Conservation (phyloP, 2,113 vertebrate genomes). For the Capreolus pygargus region DNA sequence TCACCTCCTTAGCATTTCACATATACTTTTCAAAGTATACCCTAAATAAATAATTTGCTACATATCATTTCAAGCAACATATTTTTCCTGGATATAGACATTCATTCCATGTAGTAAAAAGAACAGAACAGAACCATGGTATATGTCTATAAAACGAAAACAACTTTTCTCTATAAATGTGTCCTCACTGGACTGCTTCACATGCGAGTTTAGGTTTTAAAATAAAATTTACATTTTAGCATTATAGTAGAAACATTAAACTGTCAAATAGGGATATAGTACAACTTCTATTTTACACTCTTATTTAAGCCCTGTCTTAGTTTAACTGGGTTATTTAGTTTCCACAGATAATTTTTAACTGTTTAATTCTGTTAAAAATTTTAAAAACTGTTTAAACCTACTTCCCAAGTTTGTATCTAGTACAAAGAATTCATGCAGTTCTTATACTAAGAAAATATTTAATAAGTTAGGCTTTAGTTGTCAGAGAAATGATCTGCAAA, state of each 20-base stretch:
- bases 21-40: slow-evolving; percentile 4
- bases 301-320: background rate
- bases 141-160: slow-evolving; percentile 15
- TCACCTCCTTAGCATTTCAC: slow-evolving; percentile 18
- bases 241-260: slow-evolving; percentile 33
- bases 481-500: background rate
- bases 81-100: background rate
- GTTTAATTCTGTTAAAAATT: background rate
- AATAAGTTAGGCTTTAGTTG: background rate
- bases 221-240: slow-evolving; percentile 21
- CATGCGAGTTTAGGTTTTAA: background rate
- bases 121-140: background rate
- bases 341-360: background rate
- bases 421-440: background rate
- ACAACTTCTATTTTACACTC: background rate
- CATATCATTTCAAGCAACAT: background rate
- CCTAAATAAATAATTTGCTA: slow-evolving; percentile 53
- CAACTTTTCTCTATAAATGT: background rate
- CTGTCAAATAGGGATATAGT: background rate
- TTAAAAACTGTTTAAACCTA: background rate
- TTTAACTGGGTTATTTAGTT: slow-evolving; percentile 22
- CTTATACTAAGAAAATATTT: background rate
- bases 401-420: background rate
- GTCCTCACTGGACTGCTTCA: slow-evolving; percentile 10
- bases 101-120: background rate